Evolutionary conservation across 1,140 invertebrate genomes (phyloP).

Genomic region (Heliconius eleuchia): DNA sequence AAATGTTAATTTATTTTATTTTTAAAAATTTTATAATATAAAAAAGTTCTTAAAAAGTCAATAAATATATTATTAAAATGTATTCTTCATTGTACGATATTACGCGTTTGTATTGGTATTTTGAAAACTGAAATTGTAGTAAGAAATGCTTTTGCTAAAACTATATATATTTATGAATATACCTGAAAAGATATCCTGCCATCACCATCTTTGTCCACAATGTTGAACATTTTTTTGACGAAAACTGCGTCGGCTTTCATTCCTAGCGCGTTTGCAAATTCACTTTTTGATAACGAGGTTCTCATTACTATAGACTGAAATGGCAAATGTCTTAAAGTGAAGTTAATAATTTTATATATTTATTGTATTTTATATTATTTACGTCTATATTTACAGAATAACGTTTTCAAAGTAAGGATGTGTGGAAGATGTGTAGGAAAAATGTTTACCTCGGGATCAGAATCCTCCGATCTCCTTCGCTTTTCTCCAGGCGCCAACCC

Average conservation of each 20-base stretch:
- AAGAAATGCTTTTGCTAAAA: no score
- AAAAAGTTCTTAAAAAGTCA: background rate
- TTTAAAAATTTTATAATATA: background rate
- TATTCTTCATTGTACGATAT: no score
- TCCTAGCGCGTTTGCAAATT: conserved; percentile 98
- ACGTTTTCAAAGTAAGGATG: no score
- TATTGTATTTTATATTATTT: no score
- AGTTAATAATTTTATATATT: no score
- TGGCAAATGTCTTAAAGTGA: background rate
- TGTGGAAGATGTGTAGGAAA: background rate
- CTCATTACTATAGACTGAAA: conserved; percentile 91
- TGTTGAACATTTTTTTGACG: conserved; percentile 99
- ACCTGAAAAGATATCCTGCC: conserved; percentile 97
- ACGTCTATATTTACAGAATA: no score
- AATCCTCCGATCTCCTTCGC: conserved; percentile 85
- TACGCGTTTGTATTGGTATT: no score
- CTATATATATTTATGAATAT: background rate
- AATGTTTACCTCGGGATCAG: conserved; percentile 86
- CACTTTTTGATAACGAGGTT: conserved; percentile 95
- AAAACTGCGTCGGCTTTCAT: conserved; percentile 98
- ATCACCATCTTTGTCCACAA: conserved; percentile 98
- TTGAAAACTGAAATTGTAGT: no score
- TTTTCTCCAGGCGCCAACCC: conserved; percentile 90
- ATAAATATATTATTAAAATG: no score
- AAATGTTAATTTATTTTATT: background rate